Percentiles rank a stretch among this genome's conserved stretches.
Evolutionary conservation across 1,140 invertebrate genomes (phyloP).

Genomic region (Sitobion miscanthi): DNA sequence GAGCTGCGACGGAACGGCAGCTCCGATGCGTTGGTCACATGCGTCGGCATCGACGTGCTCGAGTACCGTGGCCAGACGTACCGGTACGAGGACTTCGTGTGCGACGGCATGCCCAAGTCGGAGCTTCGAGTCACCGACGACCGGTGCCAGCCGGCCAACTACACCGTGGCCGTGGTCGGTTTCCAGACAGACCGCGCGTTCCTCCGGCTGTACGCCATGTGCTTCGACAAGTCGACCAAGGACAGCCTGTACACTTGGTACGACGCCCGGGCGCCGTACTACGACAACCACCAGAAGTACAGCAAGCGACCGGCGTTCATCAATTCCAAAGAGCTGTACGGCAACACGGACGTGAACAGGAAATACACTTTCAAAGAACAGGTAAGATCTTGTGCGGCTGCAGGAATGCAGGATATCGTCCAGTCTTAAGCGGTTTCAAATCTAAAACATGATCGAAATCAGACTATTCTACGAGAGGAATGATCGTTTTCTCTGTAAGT

Average conservation of each 20-base stretch:
- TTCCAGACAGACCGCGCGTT: neutral
- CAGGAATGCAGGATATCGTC: too few relatives aligned
- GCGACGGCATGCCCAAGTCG: constrained; percentile 8
- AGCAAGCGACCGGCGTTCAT: neutral
- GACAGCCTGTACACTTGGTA: constrained; percentile 40
- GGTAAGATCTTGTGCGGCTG: neutral
- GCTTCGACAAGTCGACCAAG: constrained; percentile 24
- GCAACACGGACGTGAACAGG: constrained; percentile 28
- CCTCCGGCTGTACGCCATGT: neutral
- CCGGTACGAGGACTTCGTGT: neutral
- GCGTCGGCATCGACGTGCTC: neutral
- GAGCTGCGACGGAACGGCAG: neutral
- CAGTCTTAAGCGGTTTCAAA: too few relatives aligned
- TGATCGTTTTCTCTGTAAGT: too few relatives aligned
- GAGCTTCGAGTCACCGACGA: neutral
- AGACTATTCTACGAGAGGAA: too few relatives aligned
- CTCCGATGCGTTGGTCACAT: neutral
- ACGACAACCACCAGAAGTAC: neutral
- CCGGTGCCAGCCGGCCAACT: neutral
- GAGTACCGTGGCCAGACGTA: neutral
- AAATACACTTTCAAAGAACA: constrained; percentile 34
- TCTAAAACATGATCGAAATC: too few relatives aligned
- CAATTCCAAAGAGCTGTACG: neutral
- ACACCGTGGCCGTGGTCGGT: constrained; percentile 17
- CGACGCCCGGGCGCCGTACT: neutral